phyloP scores from a whole-genome alignment of 2,888 invertebrate genomes.

The Chymomyza caudatula region DNA sequence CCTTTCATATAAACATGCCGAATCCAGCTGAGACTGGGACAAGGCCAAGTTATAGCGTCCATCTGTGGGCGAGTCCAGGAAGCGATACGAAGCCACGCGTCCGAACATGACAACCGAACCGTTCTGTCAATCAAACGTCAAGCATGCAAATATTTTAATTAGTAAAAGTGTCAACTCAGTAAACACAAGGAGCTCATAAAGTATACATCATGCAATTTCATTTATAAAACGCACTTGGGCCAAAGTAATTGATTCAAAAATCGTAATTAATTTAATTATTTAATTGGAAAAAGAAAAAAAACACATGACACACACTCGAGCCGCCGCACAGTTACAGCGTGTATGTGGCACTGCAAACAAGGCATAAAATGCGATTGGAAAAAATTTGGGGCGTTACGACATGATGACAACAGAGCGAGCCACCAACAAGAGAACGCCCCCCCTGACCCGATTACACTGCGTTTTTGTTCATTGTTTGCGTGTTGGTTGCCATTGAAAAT shows the following conservation, averaged over 20 bases:
- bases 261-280: slow-evolving; percentile 23
- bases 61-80: slow-evolving; percentile 90
- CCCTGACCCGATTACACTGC: slow-evolving; percentile 5
- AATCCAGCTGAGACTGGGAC: slow-evolving; percentile 86
- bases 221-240: slow-evolving; percentile 11
- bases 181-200: neutral
- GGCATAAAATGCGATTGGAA: slow-evolving; percentile 25
- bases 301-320: neutral
- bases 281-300: neutral
- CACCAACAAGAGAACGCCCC: slow-evolving; percentile 52
- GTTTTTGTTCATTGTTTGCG: neutral
- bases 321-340: slow-evolving; percentile 26
- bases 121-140: slow-evolving; percentile 80
- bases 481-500: slow-evolving; percentile 3
- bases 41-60: slow-evolving; percentile 87
- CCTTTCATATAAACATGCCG: slow-evolving; percentile 90
- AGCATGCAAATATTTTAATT: slow-evolving; percentile 32
- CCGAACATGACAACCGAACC: slow-evolving; percentile 92
- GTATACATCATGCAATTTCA: neutral
- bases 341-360: slow-evolving; percentile 43
- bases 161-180: slow-evolving; percentile 10
- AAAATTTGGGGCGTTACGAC: slow-evolving; percentile 64
- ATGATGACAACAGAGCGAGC: slow-evolving; percentile 15
- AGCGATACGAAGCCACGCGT: slow-evolving; percentile 90
- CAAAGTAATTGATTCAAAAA: slow-evolving; percentile 35